Evolutionary conservation across 2,113 vertebrate genomes (phyloP), one percentile per base, ranked within the genome.

Genomic region (Serinus canaria): DNA sequence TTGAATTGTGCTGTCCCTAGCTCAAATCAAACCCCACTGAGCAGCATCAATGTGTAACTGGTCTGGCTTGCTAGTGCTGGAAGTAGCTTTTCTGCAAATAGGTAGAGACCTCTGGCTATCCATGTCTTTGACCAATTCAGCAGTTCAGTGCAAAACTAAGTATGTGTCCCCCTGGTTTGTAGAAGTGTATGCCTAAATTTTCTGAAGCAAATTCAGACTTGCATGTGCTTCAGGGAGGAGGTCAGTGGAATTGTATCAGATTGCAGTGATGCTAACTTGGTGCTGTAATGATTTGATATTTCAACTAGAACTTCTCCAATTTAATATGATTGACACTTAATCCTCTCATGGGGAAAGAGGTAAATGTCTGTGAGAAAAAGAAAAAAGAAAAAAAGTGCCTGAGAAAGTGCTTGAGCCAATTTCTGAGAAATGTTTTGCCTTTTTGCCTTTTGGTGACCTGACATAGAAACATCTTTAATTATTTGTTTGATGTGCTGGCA

Each of bases 1-100:
- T 53, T 24, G 41, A 37, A 9, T 12, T 13, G 0, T 4, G 8
- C 3, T 53, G 30, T 33, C 27, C 33, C 4, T 8, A 56, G 46
- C 11, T 60, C 37, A 77, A 50, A 63, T n/a, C 50, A 62, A 60
- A 69, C 17, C 19, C 27, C 49, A 2, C 0, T 15, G 43, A 43
- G 6, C 35, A 64, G 30, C 35, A 56, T 3, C n/a, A 76, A 67
- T 13, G 14, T 43, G 19, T 24, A 27, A 4, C 11, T 14, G 17
- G 2, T 52, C 35, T 44, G 64, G 31, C 39, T 58, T 52, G 70
- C 7, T 75, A 53, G 31, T 35, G 33, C 70, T 64, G 66, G 20
- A 75, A 87, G 12, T 4, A n/a, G 19, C 20, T 87, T 87, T 84
- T 27, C 74, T 75, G 59, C 11, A 86, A 50, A 55, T 6, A 30